Evolutionary conservation across 2,888 invertebrate species (phyloP).

Genomic region (Dasypolia templi): DNA sequence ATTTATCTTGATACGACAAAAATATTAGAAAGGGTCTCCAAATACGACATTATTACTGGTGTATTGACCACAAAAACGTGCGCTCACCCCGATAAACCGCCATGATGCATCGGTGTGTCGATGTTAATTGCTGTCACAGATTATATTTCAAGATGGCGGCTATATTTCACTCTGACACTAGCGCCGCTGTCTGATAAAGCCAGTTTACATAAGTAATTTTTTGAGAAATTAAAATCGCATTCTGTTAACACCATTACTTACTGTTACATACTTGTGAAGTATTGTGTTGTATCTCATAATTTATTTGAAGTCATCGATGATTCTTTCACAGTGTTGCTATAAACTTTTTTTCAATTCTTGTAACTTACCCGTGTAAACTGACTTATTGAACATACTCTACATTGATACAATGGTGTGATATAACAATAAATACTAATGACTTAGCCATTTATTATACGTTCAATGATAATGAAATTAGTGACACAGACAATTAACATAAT

Average conservation of each 20-base stretch:
- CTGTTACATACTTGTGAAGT: no score
- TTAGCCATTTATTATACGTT: background rate
- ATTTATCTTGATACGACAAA: conserved; percentile 47
- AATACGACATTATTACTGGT: conserved; percentile 51
- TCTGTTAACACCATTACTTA: no score
- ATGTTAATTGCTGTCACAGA: conserved; percentile 75
- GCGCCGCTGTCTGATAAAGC: conserved; percentile 38
- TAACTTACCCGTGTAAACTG: no score
- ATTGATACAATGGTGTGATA: conserved; percentile 18
- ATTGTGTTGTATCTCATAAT: no score
- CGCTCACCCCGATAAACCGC: conserved; percentile 40
- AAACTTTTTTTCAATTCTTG: no score
- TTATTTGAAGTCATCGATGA: no score
- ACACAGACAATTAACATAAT: background rate
- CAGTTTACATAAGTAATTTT: no score
- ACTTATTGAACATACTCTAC: no score
- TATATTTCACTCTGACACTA: conserved; percentile 60
- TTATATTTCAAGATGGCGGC: conserved; percentile 76
- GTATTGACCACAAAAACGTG: conserved; percentile 61
- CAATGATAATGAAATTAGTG: background rate
- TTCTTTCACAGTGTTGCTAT: no score
- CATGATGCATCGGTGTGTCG: conserved; percentile 68
- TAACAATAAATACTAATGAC: no score
- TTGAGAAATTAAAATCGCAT: no score
- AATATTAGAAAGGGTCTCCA: conserved; percentile 42